phyloP scores from a whole-genome alignment of 2,888 invertebrate genomes.

The Thera obeliscata region DNA sequence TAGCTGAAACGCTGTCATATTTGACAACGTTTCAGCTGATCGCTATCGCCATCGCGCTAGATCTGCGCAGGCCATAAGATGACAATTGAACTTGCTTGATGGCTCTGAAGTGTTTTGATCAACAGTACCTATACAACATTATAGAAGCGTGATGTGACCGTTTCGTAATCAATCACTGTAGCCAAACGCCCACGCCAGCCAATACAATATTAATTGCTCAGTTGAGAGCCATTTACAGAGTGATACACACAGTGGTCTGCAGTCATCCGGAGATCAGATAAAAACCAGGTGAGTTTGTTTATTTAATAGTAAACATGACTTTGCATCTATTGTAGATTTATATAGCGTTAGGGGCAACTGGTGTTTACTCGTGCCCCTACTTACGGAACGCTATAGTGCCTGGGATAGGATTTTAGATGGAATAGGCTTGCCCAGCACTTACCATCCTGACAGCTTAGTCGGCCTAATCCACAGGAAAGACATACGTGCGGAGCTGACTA shows the following conservation, averaged over 20 bases:
- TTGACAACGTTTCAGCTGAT: too few relatives aligned
- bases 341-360: too few relatives aligned
- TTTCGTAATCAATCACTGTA: slow-evolving; percentile 38
- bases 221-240: slow-evolving; percentile 34
- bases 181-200: slow-evolving; percentile 41
- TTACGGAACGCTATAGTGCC: too few relatives aligned
- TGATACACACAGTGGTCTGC: slow-evolving; percentile 27
- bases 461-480: too few relatives aligned
- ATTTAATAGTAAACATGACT: not conserved
- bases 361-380: too few relatives aligned
- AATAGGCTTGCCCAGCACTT: too few relatives aligned
- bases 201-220: slow-evolving; percentile 40
- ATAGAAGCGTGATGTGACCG: slow-evolving; percentile 19
- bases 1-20: too few relatives aligned
- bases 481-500: too few relatives aligned
- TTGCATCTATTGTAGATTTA: too few relatives aligned
- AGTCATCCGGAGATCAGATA: slow-evolving; percentile 3
- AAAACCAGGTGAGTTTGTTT: slow-evolving; percentile 17
- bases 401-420: too few relatives aligned
- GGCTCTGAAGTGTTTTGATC: not conserved
- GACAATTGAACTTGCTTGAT: not conserved
- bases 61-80: not conserved
- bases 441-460: too few relatives aligned
- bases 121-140: slow-evolving; percentile 20
- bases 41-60: too few relatives aligned